These are phyloP conservation scores for Microplitis mediator DNA, from an alignment of 1,140 invertebrate genomes.

Conservation along the genomic window DNA sequence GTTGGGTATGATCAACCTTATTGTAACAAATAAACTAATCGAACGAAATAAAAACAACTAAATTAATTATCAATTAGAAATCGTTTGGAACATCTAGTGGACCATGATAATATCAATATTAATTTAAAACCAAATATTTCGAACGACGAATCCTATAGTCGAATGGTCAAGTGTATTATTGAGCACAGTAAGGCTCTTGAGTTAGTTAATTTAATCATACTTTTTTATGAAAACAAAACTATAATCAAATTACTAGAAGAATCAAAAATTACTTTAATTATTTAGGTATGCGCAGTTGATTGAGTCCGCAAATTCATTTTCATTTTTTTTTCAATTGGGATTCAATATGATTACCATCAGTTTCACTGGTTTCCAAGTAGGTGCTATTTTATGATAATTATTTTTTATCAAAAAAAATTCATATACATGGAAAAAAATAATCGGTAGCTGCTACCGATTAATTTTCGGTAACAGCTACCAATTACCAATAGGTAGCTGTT, in stretches of 20 bases:
- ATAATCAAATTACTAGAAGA: no score
- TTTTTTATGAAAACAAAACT: background rate
- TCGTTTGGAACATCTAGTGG: conserved; percentile 32
- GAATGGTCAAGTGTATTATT: conserved; percentile 30
- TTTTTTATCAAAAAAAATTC: background rate
- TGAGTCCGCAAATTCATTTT: conserved; percentile 36
- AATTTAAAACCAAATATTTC: conserved; percentile 24
- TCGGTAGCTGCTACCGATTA: no score
- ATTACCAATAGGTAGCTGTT: no score
- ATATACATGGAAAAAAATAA: no score
- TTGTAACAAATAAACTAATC: no score
- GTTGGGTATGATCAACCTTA: conserved; percentile 34
- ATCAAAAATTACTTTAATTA: background rate
- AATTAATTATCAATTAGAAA: conserved; percentile 24
- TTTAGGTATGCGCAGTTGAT: conserved; percentile 35
- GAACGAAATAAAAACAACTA: no score
- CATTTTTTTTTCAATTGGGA: conserved; percentile 39
- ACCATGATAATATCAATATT: conserved; percentile 21
- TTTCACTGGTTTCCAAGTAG: conserved; percentile 44
- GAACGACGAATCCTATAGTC: conserved; percentile 27
- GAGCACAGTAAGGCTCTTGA: conserved; percentile 37
- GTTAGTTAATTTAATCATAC: conserved; percentile 35
- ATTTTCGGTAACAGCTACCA: no score
- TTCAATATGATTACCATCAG: conserved; percentile 42
- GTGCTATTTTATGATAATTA: conserved; percentile 5